Conservation (phyloP, 30 jellyfish, hydroid and myxozoan species). For the Clytia hemisphaerica region DNA sequence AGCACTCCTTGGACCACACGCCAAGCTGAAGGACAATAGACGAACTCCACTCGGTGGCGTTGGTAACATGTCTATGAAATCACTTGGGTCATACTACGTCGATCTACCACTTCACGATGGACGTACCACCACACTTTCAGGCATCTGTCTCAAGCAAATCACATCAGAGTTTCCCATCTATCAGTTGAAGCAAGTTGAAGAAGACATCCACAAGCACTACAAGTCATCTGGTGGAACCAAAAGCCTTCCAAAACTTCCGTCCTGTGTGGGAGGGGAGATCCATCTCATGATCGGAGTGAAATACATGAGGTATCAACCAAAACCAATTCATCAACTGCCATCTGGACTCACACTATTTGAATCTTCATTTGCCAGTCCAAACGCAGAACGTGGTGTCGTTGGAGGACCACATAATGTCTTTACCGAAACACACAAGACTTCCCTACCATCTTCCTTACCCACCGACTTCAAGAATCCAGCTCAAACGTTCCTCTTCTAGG, state of each 20-base stretch:
- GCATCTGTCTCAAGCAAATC: not conserved
- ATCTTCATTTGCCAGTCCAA: too few relatives aligned
- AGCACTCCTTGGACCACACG: too few relatives aligned
- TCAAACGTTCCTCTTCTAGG: not conserved
- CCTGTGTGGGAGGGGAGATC: constrained; percentile 9
- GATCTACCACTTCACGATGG: not conserved
- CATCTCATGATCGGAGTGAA: constrained; percentile 28
- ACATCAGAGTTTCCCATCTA: constrained; percentile 1
- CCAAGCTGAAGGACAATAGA: too few relatives aligned
- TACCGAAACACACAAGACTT: not conserved
- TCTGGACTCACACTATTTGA: too few relatives aligned
- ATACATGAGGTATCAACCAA: too few relatives aligned
- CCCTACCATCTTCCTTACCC: not conserved
- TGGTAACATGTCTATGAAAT: too few relatives aligned
- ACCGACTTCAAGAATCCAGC: not conserved
- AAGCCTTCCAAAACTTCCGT: constrained; percentile 1
- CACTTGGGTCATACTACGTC: too few relatives aligned
- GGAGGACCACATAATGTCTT: constrained; percentile 8
- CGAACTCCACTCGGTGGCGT: too few relatives aligned
- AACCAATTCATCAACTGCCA: too few relatives aligned
- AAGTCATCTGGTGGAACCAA: not conserved
- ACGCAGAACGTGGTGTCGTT: constrained; percentile 2
- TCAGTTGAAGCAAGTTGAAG: not conserved
- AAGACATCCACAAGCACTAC: not conserved
- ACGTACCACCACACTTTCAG: not conserved